A percentile compares a stretch with the other conserved stretches of the same genome.
phyloP scores from a whole-genome alignment of 1,140 invertebrate genomes.

The Procambarus virginalis region DNA sequence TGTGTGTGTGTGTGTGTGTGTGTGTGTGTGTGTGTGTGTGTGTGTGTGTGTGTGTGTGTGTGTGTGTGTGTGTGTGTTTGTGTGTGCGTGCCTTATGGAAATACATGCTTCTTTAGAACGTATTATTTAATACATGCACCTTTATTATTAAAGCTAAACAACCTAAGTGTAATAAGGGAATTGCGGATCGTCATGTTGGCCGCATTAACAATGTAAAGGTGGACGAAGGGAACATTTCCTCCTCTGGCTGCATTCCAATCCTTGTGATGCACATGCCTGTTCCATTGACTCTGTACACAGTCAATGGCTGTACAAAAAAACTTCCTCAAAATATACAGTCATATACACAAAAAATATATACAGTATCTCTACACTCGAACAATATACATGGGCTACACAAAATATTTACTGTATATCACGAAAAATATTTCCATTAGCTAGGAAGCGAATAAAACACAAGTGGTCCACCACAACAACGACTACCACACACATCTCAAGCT shows the following conservation, averaged over 20 bases:
- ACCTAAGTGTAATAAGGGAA: not conserved
- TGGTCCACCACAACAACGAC: not conserved
- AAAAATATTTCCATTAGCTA: not conserved
- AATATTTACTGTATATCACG: not conserved
- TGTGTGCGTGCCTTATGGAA: not conserved
- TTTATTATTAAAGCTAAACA: not conserved
- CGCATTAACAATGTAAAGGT: not conserved
- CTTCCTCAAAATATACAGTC: not conserved
- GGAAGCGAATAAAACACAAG: not conserved
- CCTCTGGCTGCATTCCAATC: not conserved
- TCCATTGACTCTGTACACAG: not conserved
- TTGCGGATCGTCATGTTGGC: not conserved
- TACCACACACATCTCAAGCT: not conserved
- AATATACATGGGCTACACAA: conserved; percentile 5
- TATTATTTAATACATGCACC: not conserved
- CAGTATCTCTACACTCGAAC: not conserved
- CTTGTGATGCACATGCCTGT: not conserved
- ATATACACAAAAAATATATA: not conserved
- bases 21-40: not conserved
- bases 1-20: not conserved
- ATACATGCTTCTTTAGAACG: not conserved
- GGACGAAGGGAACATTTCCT: not conserved
- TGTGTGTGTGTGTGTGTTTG: not conserved
- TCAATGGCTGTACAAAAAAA: not conserved
- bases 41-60: not conserved